phyloP scores from a whole-genome alignment of 2,888 invertebrate species.

The Phyllotreta striolata region DNA sequence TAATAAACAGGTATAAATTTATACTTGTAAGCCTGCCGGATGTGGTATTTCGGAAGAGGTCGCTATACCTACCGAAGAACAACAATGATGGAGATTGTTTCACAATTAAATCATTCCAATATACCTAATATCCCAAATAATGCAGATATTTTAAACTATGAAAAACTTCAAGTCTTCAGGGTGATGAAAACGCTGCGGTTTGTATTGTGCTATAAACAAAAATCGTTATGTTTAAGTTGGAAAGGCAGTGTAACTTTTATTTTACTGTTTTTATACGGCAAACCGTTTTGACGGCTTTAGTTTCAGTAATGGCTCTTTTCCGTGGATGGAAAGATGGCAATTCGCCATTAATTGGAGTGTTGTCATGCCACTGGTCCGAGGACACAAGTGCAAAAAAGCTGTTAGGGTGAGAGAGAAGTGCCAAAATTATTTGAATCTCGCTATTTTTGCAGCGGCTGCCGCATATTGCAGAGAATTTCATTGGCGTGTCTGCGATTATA shows the following conservation, averaged over 20 bases:
- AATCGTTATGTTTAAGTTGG: conserved; percentile 10
- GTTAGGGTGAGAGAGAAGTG: conserved; percentile 50
- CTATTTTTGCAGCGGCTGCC: conserved; percentile 54
- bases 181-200: not conserved
- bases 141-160: too few relatives aligned
- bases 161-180: too few relatives aligned
- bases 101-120: too few relatives aligned
- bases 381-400: conserved; percentile 46
- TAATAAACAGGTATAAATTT: too few relatives aligned
- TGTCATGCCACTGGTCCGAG: conserved; percentile 39
- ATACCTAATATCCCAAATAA: too few relatives aligned
- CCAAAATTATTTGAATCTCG: conserved; percentile 52
- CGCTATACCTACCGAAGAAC: too few relatives aligned
- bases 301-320: conserved; percentile 23
- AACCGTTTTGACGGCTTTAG: conserved; percentile 21
- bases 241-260: conserved; percentile 18
- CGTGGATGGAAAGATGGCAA: conserved; percentile 21
- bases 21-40: too few relatives aligned
- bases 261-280: conserved; percentile 17
- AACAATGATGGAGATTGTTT: too few relatives aligned
- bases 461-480: conserved; percentile 55
- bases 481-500: conserved; percentile 39
- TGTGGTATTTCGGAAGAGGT: too few relatives aligned
- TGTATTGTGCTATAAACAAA: not conserved
- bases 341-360: conserved; percentile 28